Evolutionary conservation across 2,888 invertebrate species (phyloP).

Genomic region (Drosophila atripex): DNA sequence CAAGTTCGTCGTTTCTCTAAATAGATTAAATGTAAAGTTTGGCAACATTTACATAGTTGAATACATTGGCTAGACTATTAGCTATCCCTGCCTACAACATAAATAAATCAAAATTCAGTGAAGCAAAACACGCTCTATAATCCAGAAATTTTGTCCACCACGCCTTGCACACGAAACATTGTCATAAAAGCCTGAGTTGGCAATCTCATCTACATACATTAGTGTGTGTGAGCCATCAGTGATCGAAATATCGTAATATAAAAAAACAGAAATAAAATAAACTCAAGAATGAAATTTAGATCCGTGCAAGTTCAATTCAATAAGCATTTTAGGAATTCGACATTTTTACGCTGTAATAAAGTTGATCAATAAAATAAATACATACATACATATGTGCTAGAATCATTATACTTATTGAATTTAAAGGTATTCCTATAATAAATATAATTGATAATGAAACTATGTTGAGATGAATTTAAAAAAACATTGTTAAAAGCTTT

Average conservation of each 20-base stretch:
- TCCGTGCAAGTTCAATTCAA: background rate
- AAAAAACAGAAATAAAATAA: no score
- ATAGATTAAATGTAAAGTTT: slow-evolving; percentile 45
- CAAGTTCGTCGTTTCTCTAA: slow-evolving; percentile 29
- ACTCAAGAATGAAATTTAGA: no score
- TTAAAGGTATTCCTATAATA: no score
- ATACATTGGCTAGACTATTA: slow-evolving; percentile 1
- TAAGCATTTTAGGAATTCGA: background rate
- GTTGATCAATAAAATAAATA: no score
- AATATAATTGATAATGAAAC: no score
- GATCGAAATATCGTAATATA: background rate
- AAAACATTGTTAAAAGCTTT: no score
- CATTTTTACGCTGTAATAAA: no score
- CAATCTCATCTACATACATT: background rate
- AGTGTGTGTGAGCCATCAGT: background rate
- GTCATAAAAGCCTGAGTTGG: background rate
- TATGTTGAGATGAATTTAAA: no score
- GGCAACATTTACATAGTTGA: slow-evolving; percentile 29
- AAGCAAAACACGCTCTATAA: slow-evolving; percentile 28
- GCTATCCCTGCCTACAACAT: background rate
- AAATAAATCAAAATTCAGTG: slow-evolving; percentile 39
- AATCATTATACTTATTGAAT: no score
- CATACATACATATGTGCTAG: no score
- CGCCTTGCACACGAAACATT: background rate
- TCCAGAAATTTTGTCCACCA: background rate